phyloP scores from a whole-genome alignment of 2,113 vertebrate species.

The Hydrochoerus hydrochaeris region DNA sequence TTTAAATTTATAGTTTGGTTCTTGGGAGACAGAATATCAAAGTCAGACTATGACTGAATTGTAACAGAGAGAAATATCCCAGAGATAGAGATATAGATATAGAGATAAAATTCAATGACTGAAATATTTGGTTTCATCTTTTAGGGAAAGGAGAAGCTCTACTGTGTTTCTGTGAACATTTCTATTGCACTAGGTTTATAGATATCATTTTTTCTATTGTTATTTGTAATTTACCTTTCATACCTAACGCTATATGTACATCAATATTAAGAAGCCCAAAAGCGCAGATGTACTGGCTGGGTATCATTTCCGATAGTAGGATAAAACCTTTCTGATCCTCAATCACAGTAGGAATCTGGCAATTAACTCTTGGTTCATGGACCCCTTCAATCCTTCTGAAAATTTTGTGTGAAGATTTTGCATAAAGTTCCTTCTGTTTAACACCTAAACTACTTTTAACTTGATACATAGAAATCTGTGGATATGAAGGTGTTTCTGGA shows the following conservation, averaged over 20 bases:
- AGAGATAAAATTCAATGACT: neutral
- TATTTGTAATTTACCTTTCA: neutral
- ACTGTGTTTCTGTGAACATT: neutral
- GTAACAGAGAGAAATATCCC: neutral
- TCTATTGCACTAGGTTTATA: neutral
- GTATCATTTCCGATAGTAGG: neutral
- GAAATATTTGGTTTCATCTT: neutral
- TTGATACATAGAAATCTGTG: neutral
- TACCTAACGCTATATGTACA: neutral
- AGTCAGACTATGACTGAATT: neutral
- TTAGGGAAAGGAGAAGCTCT: neutral
- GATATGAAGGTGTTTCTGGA: neutral
- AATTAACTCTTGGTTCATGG: neutral
- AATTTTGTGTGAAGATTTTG: neutral
- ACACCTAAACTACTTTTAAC: neutral
- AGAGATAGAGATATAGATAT: neutral
- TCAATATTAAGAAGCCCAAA: neutral
- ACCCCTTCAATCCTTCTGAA: neutral
- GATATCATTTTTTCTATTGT: neutral
- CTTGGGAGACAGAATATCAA: neutral
- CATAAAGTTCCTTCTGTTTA: neutral
- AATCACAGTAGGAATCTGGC: neutral
- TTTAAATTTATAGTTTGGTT: neutral
- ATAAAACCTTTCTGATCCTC: neutral
- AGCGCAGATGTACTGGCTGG: neutral